Evolutionary conservation across 2,797 vertebrate species (phyloP), one percentile per base, ranked within the genome.

Genomic region (Pangasius macronema): DNA sequence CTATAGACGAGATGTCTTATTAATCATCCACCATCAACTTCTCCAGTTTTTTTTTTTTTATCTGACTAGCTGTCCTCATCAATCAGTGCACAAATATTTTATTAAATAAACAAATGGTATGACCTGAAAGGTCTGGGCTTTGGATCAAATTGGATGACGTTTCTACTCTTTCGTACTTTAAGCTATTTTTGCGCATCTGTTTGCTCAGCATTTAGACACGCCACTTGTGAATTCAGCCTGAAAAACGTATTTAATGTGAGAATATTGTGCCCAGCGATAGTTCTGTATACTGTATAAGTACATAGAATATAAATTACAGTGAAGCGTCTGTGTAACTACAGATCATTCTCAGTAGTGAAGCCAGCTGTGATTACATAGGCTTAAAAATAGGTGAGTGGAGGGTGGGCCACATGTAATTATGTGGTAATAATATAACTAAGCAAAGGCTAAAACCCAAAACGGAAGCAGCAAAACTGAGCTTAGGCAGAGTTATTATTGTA

Each of bases 361-460:
- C 72, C 79, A 83, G 75, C 55, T 59, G 39, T 77, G 80, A 83
- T 88, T 88, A 89, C 76, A 85, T 75, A 57, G 87, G 53, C 83
- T 85, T 85, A 73, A 87, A 75, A 84, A 65, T 67, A 87, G 87
- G 87, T 84, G 76, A 89, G 59, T 59, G 65, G 85, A 72, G 77
- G 67, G 83, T 83, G 81, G 84, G 73, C 4, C 73, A 7, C 8
- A 14, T 87, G 84, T 87, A 89, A 89, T 89, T 88, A 89, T 63
- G 39, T 55, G 57, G 84, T 77, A 87, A 85, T 89, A 55, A 81
- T 86, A 86, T 88, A 88, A 88, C 75, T 59, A 83, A 61, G 70
- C 67, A 83, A 83, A 85, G 5, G 53, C 16, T 85, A 82, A 88
- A 81, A 20, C 82, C 76, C 36, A 68, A 83, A 67, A 84, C 79